Conservation (phyloP, 1,140 invertebrate species). For the Xylocopa sonorina region DNA sequence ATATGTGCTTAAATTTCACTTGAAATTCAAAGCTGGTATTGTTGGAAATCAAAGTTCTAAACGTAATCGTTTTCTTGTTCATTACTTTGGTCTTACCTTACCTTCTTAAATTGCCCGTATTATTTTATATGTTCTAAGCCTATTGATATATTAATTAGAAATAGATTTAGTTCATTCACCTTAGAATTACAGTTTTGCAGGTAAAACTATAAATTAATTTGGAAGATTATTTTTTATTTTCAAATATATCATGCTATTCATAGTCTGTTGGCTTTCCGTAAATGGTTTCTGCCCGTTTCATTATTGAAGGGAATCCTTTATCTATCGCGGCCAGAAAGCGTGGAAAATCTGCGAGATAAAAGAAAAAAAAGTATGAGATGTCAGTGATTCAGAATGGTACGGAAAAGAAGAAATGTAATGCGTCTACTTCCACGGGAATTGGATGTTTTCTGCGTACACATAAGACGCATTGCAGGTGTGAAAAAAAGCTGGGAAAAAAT, state of each 20-base stretch:
- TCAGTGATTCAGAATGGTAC: constrained; percentile 5
- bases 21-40: too few species aligned
- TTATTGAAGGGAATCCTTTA: constrained; percentile 4
- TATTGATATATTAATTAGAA: too few species aligned
- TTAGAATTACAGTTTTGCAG: too few species aligned
- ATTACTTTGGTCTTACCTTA: too few species aligned
- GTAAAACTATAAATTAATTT: too few species aligned
- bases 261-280: not conserved
- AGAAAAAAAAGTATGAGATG: not conserved
- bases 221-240: too few species aligned
- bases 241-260: not conserved
- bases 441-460: not conserved
- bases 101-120: not conserved
- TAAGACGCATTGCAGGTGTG: not conserved
- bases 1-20: too few species aligned
- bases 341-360: constrained; percentile 14
- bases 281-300: not conserved
- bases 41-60: too few species aligned
- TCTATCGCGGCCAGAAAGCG: constrained; percentile 15
- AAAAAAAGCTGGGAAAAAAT: not conserved
- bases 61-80: too few species aligned
- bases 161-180: too few species aligned
- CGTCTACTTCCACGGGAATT: not conserved
- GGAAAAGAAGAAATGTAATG: not conserved
- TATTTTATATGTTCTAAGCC: not conserved